Base-by-base conservation (phyloP, 2,797 vertebrate species). In the Vespertilio murinus region DNA sequence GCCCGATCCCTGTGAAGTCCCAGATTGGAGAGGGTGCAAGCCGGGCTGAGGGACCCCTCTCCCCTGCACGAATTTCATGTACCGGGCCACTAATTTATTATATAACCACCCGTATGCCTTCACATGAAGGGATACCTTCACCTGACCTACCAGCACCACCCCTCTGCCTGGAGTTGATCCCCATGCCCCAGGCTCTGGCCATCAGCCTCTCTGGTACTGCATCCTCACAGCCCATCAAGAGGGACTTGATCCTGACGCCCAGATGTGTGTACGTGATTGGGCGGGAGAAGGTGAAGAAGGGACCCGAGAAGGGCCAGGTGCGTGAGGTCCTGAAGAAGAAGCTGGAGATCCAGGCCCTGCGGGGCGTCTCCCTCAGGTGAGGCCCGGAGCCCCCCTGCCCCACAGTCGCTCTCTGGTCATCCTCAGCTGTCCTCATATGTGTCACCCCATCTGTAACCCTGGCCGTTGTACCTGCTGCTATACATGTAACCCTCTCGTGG, bases 201-300 rank as follows among this genome's bases (percentile, higher is more conserved):
- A 71, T 47, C 28, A 73, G 20, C 64, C 81, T 78, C 69, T 86
- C 65, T 75, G 75, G 61, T 28, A 49, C 61, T 85, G 12, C 16
- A 18, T 71, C 85, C 65, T 74, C 74, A 13, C 97, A 99, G 99
- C 97, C 98, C 23, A 99, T 99, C 98, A 99, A 99, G 97, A 97
- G 99, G 93, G 99, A 99, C 96, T 96, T 99, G 97, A 99, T 99
- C 98, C 98, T 99, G 97, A 99, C 99, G 0, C 98, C 99, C 0
- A 99, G 99, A 90, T 98, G 97, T 65, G 98, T 99, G 97, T 99
- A 99, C 95, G 96, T 99, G 97, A 99, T 99, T 23, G 99, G 99
- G 38, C 98, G 99, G 70, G 99, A 99, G 97, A 99, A 99, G 93
- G 98, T 99, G 92, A 99, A 99, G 97, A 99, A 99, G 93, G 99